phyloP scores from a whole-genome alignment of 2,888 invertebrate species.

The Dugesia japonica region DNA sequence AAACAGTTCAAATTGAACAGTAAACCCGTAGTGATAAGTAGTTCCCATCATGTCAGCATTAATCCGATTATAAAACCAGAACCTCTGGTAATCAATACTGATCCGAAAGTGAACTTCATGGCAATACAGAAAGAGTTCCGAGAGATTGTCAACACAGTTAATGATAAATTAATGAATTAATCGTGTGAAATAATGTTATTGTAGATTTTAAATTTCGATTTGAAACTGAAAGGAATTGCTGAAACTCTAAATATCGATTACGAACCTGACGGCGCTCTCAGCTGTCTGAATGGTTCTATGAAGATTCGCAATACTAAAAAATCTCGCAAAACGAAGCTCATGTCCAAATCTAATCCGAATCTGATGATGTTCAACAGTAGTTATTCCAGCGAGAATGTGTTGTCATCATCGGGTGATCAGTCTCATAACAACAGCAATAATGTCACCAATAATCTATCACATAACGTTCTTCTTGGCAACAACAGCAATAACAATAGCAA shows the following conservation, averaged over 20 bases:
- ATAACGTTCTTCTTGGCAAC: not conserved
- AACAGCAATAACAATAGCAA: not conserved
- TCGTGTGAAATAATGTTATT: not conserved
- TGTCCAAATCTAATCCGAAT: not conserved
- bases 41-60: too few species aligned
- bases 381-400: not conserved
- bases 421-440: not conserved
- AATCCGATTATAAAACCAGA: not conserved
- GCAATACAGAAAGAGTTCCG: not conserved
- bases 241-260: not conserved
- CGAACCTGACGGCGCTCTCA: not conserved
- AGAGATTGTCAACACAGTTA: not conserved
- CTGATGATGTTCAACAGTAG: not conserved
- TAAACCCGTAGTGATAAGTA: not conserved
- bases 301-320: not conserved
- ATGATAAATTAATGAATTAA: not conserved
- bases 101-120: not conserved
- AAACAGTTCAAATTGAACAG: constrained; percentile 7
- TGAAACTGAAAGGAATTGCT: not conserved
- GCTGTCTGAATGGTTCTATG: not conserved
- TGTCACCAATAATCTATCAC: not conserved
- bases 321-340: not conserved
- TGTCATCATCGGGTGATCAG: not conserved
- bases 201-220: not conserved
- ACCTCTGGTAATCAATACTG: not conserved